phyloP scores from a whole-genome alignment of 2,113 vertebrate genomes.

The Periophthalmodon schlosseri region DNA sequence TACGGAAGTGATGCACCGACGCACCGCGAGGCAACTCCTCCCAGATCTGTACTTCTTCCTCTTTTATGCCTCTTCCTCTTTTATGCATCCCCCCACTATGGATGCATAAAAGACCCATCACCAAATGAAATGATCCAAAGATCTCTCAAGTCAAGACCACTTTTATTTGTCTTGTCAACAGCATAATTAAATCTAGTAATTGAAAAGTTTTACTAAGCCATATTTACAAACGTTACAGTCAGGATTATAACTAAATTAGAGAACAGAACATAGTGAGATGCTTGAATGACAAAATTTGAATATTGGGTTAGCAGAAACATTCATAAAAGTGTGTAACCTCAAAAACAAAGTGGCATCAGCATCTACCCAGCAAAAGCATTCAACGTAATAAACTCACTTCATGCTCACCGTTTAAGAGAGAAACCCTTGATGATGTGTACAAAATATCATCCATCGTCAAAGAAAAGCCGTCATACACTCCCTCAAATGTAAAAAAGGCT shows the following conservation, averaged over 20 bases:
- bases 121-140: neutral
- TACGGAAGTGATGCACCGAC: neutral
- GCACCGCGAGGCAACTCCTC: neutral
- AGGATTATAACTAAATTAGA: conserved; percentile 21
- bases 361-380: conserved; percentile 53
- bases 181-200: conserved; percentile 73
- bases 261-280: conserved; percentile 47
- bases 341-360: conserved; percentile 30
- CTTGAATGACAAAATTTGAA: conserved; percentile 40
- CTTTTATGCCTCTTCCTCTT: no score
- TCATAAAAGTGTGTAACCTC: conserved; percentile 53
- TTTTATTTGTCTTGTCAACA: conserved; percentile 77
- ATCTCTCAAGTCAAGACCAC: conserved; percentile 57
- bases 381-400: conserved; percentile 43
- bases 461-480: conserved; percentile 35
- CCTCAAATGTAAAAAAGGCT: conserved; percentile 26
- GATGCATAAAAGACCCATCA: no score
- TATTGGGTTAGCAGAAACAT: conserved; percentile 62
- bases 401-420: conserved; percentile 44
- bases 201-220: conserved; percentile 62
- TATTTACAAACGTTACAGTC: conserved; percentile 71
- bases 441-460: conserved; percentile 47
- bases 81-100: no score
- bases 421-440: conserved; percentile 43
- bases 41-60: no score